Percentiles rank a stretch among this genome's conserved stretches.
These are phyloP conservation scores for Agriopis leucophaearia DNA, from an alignment of 2,888 invertebrate species.

Conservation along the genomic window DNA sequence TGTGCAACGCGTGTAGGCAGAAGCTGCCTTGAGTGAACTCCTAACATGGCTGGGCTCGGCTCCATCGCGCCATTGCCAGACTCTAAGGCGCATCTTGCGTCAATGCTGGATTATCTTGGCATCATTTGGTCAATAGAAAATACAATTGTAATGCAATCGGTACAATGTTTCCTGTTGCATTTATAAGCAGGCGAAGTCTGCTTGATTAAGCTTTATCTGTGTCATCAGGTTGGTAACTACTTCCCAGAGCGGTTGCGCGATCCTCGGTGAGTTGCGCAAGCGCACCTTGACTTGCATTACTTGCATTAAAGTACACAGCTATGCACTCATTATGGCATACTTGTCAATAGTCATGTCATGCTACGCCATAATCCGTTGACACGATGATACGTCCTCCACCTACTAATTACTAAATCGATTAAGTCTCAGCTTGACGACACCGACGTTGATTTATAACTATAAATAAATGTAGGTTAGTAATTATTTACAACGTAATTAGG, in stretches of 20 bases:
- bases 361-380: slow-evolving; percentile 52
- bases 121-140: slow-evolving; percentile 40
- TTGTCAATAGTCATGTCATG: slow-evolving; percentile 52
- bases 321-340: slow-evolving; percentile 59
- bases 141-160: slow-evolving; percentile 28
- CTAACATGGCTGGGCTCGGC: slow-evolving; percentile 55
- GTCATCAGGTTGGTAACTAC: slow-evolving; percentile 44
- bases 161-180: slow-evolving; percentile 37
- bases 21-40: slow-evolving; percentile 59
- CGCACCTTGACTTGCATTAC: slow-evolving; percentile 76
- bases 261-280: slow-evolving; percentile 68
- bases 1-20: slow-evolving; percentile 58
- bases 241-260: slow-evolving; percentile 52
- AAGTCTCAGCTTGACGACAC: slow-evolving; percentile 33
- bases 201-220: slow-evolving; percentile 44
- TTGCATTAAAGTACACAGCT: slow-evolving; percentile 46
- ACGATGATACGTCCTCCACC: slow-evolving; percentile 50
- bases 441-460: slow-evolving; percentile 18
- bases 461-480: slow-evolving; percentile 25
- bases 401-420: slow-evolving; percentile 39
- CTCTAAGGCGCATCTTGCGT: slow-evolving; percentile 54
- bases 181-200: slow-evolving; percentile 34
- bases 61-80: slow-evolving; percentile 51
- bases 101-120: slow-evolving; percentile 44
- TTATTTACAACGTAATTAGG: slow-evolving; percentile 19